Evolutionary conservation across 2,113 vertebrate genomes (phyloP).

Genomic region (Tursiops truncatus): DNA sequence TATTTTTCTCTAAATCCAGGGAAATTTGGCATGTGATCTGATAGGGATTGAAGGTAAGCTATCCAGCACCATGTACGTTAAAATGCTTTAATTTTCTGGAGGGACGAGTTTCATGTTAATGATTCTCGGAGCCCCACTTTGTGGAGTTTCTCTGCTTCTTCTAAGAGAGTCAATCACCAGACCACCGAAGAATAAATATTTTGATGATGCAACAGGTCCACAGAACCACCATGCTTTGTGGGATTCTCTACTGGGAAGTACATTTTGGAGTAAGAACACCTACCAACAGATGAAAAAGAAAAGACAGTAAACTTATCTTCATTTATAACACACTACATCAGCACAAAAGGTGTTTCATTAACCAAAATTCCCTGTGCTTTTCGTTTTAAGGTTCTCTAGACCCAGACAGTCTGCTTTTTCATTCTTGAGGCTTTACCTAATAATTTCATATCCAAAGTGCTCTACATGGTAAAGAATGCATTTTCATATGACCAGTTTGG

Average conservation of each 20-base stretch:
- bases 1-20: background rate
- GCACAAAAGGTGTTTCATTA: constrained; percentile 12
- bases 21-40: constrained; percentile 12
- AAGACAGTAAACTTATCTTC: background rate
- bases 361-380: constrained; percentile 1
- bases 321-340: background rate
- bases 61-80: background rate
- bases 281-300: background rate
- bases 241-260: background rate
- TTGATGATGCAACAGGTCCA: background rate
- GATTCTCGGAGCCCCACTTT: background rate
- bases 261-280: background rate
- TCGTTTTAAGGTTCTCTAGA: constrained; percentile 1
- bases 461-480: background rate
- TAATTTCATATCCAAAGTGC: background rate
- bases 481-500: background rate
- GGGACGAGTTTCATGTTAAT: constrained; percentile 18
- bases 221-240: background rate
- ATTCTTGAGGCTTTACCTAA: background rate
- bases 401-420: constrained; percentile 13
- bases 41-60: background rate
- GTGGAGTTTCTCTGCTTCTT: background rate
- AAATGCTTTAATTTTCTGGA: background rate
- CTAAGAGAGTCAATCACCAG: background rate
- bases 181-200: background rate